These are phyloP conservation scores for Drosophila ogumai DNA, from an alignment of 1,140 invertebrate genomes.

Conservation along the genomic window DNA sequence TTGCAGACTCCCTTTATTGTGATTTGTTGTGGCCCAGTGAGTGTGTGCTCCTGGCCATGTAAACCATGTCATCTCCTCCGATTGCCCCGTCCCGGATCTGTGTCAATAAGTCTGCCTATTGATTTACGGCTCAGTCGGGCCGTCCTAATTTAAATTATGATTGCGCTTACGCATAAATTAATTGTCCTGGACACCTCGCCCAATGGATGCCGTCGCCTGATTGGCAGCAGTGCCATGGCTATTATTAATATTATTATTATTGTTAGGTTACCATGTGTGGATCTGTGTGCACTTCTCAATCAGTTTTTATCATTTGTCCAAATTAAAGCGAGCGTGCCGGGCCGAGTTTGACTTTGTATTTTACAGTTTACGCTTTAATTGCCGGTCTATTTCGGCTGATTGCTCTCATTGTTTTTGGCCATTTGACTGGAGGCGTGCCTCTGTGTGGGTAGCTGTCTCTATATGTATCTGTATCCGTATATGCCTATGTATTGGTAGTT, in stretches of 20 bases:
- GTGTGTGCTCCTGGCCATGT: slow-evolving; percentile 38
- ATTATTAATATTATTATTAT: slow-evolving; percentile 19
- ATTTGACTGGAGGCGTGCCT: slow-evolving; percentile 42
- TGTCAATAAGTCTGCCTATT: slow-evolving; percentile 35
- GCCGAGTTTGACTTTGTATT: slow-evolving; percentile 47
- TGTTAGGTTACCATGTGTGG: not conserved
- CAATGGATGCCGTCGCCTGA: slow-evolving; percentile 20
- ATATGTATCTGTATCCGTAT: slow-evolving; percentile 35
- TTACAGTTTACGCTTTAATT: slow-evolving; percentile 48
- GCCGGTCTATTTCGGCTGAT: slow-evolving; percentile 44
- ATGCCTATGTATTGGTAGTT: slow-evolving; percentile 63
- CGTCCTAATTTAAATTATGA: slow-evolving; percentile 39
- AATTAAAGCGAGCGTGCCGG: slow-evolving; percentile 51
- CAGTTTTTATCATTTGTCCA: slow-evolving; percentile 28
- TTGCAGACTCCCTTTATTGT: slow-evolving; percentile 22
- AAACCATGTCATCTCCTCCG: slow-evolving; percentile 28
- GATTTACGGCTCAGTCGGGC: slow-evolving; percentile 38
- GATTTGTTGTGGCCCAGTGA: slow-evolving; percentile 44
- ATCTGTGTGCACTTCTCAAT: slow-evolving; percentile 20
- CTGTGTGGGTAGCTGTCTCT: slow-evolving; percentile 27
- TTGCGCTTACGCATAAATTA: slow-evolving; percentile 53
- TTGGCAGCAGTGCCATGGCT: slow-evolving; percentile 13
- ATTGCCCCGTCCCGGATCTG: slow-evolving; percentile 19
- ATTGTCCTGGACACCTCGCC: slow-evolving; percentile 28
- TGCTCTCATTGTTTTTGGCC: slow-evolving; percentile 49